Percentiles rank a stretch among this genome's conserved stretches.
phyloP scores from a whole-genome alignment of 2,113 vertebrate species.

The Canis aureus region DNA sequence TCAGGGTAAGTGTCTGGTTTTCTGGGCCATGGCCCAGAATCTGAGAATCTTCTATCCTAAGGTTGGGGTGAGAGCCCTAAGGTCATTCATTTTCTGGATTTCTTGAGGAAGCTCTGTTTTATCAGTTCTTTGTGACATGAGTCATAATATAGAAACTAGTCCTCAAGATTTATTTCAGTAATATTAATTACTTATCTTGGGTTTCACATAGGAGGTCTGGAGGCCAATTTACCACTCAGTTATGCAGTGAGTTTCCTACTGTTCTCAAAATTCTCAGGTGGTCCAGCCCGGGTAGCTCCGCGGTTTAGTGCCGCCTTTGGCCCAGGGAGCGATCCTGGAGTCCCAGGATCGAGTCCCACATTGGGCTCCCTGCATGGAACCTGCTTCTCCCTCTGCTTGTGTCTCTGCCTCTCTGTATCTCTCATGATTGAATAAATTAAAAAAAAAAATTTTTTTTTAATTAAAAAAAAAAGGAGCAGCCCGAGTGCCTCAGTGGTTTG shows the following conservation, averaged over 20 bases:
- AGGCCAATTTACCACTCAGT: constrained; percentile 1
- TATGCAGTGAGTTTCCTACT: background rate
- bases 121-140: background rate
- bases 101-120: constrained; percentile 23
- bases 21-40: background rate
- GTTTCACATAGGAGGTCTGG: constrained; percentile 11
- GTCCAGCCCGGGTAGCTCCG: background rate
- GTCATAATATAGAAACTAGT: background rate
- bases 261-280: constrained; percentile 42
- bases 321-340: too few species aligned
- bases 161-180: constrained; percentile 18
- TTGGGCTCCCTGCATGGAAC: too few species aligned
- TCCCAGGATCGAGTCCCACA: too few species aligned
- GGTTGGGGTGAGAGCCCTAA: background rate
- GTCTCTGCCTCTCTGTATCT: too few species aligned
- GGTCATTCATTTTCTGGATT: constrained; percentile 44
- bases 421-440: too few species aligned
- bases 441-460: too few species aligned
- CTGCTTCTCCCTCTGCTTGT: too few species aligned
- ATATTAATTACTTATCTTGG: background rate
- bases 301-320: too few species aligned
- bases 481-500: too few species aligned
- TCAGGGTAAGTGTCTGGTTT: background rate
- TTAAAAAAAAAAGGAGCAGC: too few species aligned
- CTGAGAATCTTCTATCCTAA: constrained; percentile 7